Evolutionary conservation across 2,888 invertebrate genomes (phyloP).

Genomic region (Phrixothrix hirtus): DNA sequence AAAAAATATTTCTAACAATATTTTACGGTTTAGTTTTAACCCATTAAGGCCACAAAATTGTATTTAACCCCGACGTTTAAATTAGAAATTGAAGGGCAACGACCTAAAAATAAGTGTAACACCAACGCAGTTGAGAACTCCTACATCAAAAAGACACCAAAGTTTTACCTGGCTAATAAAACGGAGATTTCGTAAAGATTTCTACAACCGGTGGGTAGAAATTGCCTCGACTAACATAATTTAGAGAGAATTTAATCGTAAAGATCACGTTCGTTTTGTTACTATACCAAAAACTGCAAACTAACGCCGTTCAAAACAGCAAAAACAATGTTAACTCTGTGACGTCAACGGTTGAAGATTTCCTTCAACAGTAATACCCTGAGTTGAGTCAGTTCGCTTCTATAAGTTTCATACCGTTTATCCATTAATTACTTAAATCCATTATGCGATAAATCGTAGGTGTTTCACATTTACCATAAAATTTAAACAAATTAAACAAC

Average conservation of each 20-base stretch:
- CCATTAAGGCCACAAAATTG: neutral
- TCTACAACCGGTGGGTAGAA: constrained; percentile 43
- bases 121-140: constrained; percentile 48
- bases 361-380: constrained; percentile 18
- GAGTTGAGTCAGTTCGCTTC: constrained; percentile 21
- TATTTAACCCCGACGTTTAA: constrained; percentile 16
- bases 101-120: constrained; percentile 48
- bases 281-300: constrained; percentile 20
- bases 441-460: constrained; percentile 4
- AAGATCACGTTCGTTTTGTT: no score
- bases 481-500: constrained; percentile 11
- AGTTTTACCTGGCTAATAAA: constrained; percentile 47
- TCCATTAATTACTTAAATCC: constrained; percentile 7
- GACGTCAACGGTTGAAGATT: constrained; percentile 10
- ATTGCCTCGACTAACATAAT: constrained; percentile 32
- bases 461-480: constrained; percentile 8
- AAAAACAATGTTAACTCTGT: constrained; percentile 5
- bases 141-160: constrained; percentile 41
- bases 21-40: constrained; percentile 7
- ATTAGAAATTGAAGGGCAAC: constrained; percentile 38
- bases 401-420: constrained; percentile 8
- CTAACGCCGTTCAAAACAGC: constrained; percentile 7
- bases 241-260: constrained; percentile 24
- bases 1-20: constrained; percentile 23
- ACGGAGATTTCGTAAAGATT: constrained; percentile 45